Base-by-base conservation (phyloP, 2,888 invertebrate genomes). In the Pyrocoelia pectoralis region DNA sequence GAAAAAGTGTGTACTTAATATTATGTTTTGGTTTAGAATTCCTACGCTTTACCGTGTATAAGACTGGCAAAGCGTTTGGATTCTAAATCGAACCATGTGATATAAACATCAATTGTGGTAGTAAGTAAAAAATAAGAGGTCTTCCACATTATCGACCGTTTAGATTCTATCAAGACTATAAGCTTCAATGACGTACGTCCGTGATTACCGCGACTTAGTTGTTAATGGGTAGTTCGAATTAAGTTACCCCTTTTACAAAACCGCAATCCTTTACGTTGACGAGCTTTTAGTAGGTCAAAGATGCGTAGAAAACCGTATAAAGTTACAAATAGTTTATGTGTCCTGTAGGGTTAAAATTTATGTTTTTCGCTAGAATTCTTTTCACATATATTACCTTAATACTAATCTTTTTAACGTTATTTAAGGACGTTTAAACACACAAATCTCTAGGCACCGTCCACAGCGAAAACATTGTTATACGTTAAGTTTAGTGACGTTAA, bases 51-150 rank as follows among this genome's bases (percentile, higher is more conserved):
- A 93, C 93, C 92, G 90, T 89, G 82, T 83, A 79, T 82, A 74
- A 72, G 81, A 81, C 85, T 86, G 93, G 93, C 91, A 94, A 94
- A 93, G 93, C 93, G 93, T 94, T 93, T 92, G 93, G 93, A 93
- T 93, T 93, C 93, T 93, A 91, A 93, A 93, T 92, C 93, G 82
- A 85, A 89, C 86, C 84, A 41, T 61, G 55, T 24, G 57, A 65
- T 61, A 51, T 52, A 56, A 65, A 28, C 61, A 55, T 51, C 61
- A 61, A 61, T 57, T 59, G 14, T 41, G 59, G 19, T 5, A 59
- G 38, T 40, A 49, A 29, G 50, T 29, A 50, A 64, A 64, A 54
- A 64, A 64, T 64, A 55, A 43, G 40, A 41, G 54, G 33, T 57
- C 50, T 40, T 49, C 48, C 46, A 28, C 29, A 56, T 49, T 61